Evolutionary conservation across 2,797 vertebrate species (phyloP), one percentile per base, ranked within the genome.

Genomic region (Phyllotis vaccarum): DNA sequence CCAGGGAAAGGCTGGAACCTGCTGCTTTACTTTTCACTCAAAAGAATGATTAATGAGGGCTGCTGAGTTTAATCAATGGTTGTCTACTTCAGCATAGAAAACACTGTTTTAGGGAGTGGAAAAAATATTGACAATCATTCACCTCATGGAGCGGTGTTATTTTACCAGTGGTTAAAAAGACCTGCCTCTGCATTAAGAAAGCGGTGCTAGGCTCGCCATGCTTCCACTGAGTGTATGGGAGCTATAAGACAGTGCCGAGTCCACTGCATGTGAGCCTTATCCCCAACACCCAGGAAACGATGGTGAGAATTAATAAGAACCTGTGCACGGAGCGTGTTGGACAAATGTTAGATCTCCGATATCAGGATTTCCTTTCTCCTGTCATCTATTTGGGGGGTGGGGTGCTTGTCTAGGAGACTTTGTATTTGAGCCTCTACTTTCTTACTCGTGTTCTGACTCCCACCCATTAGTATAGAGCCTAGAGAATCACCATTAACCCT

Each of bases 51-150:
- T 95, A 96, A 96, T 95, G 93, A 96, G 81, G 60, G 93, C 89
- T 97, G 91, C 89, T 97, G 83, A 49, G 93, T 95, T 97, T 96
- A 97, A 97, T 96, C 96, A 91, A 74, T 95, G 93, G 96, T 86
- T 97, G 93, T 94, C 96, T 95, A 52, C 89, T 94, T 95, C 76
- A 91, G 95, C 70, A 91, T 94, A 91, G 95, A 96, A 95, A 96
- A 95, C 95, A 97, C 94, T 86, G 66, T 97, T 97, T 97, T 86
- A 82, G 83, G 93, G 89, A 96, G 56, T 90, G 58, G 89, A 64
- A 96, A 94, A 92, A 94, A 80, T 90, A 91, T 75, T 95, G 79
- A 82, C 96, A 64, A n/a, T 64, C 92, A 60, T 82, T 95, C 91
- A 96, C 81, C 93, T 83, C 75, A 72, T 40, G 76, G 85, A 66